Percentiles rank a stretch among this genome's conserved stretches.
phyloP scores from a whole-genome alignment of 2,113 vertebrate species.

The Lontra canadensis region DNA sequence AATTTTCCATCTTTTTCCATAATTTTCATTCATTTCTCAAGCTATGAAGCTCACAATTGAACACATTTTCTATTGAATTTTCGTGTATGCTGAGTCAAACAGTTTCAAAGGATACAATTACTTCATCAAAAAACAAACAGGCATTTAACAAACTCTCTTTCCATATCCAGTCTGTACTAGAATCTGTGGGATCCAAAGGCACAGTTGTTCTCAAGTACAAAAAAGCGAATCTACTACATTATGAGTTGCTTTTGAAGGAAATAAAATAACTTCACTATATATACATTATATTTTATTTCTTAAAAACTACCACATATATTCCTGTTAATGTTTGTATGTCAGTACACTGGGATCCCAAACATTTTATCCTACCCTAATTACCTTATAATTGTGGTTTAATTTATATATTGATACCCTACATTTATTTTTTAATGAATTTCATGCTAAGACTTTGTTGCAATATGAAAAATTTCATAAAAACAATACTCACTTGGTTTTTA shows the following conservation, averaged over 20 bases:
- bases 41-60: slow-evolving; percentile 47
- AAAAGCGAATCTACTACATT: background rate
- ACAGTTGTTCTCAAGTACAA: slow-evolving; percentile 16
- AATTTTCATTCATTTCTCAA: slow-evolving; percentile 74
- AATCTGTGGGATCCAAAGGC: slow-evolving; percentile 7
- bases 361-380: background rate
- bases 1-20: slow-evolving; percentile 65
- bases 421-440: slow-evolving; percentile 30
- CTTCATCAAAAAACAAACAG: slow-evolving; percentile 64
- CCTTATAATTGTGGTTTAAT: background rate
- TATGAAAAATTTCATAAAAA: background rate
- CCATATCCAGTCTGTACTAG: background rate
- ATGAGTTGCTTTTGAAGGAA: background rate
- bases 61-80: slow-evolving; percentile 66
- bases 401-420: background rate
- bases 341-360: background rate
- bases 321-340: background rate
- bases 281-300: background rate
- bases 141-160: slow-evolving; percentile 29
- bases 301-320: background rate
- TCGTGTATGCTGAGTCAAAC: slow-evolving; percentile 63
- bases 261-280: background rate
- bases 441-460: background rate
- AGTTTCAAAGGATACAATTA: slow-evolving; percentile 64
- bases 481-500: background rate